phyloP scores from a whole-genome alignment of 64 coral and sea anemone species.

The Pachyseris speciosa region DNA sequence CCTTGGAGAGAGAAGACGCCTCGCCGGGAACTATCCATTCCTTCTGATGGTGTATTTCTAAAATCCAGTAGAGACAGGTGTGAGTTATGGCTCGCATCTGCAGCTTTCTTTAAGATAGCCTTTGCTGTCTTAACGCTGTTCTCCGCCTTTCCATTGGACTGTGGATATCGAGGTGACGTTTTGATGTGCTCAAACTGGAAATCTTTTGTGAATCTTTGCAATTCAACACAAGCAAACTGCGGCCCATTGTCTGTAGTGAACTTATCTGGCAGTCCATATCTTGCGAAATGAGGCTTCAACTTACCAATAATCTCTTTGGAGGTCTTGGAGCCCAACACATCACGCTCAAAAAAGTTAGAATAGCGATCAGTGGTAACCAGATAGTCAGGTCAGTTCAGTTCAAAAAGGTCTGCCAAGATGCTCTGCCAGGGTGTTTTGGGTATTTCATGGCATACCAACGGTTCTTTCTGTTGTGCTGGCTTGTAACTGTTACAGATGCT shows the following conservation, averaged over 20 bases:
- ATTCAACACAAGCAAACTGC: slow-evolving; percentile 32
- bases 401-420: slow-evolving; percentile 45
- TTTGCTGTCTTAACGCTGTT: no score
- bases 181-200: slow-evolving; percentile 56
- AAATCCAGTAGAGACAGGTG: no score
- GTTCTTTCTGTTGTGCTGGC: slow-evolving; percentile 28
- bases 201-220: slow-evolving; percentile 34
- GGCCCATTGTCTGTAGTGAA: slow-evolving; percentile 49
- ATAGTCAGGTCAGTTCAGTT: slow-evolving; percentile 11
- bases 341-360: slow-evolving; percentile 39
- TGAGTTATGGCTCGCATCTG: no score
- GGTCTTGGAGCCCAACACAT: slow-evolving; percentile 27
- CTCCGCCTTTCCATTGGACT: no score
- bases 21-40: no score
- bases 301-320: slow-evolving; percentile 18
- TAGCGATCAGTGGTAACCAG: slow-evolving; percentile 3
- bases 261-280: slow-evolving; percentile 22
- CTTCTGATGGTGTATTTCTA: no score
- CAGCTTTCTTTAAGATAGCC: no score
- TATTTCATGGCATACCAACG: slow-evolving; percentile 45
- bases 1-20: no score
- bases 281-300: slow-evolving; percentile 37
- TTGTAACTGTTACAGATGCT: slow-evolving; percentile 17
- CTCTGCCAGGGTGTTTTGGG: slow-evolving; percentile 63
- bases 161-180: no score